Evolutionary conservation across 2,113 vertebrate genomes (phyloP).

Genomic region (Hemibagrus wyckioides): DNA sequence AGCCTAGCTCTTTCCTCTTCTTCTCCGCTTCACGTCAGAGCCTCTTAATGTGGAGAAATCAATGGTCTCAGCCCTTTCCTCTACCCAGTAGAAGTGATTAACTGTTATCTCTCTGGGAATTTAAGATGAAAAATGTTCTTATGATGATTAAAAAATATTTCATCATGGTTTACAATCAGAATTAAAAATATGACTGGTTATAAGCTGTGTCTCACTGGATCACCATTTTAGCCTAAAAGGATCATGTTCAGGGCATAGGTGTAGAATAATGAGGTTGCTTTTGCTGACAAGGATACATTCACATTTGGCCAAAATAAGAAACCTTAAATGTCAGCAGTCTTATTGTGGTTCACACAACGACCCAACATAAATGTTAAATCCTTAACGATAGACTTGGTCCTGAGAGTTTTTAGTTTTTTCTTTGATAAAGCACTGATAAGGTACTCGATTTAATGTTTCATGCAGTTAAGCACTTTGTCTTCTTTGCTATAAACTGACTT

Average conservation of each 20-base stretch:
- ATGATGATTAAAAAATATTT: not conserved
- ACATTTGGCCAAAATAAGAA: not conserved
- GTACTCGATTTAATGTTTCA: not conserved
- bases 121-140: not conserved
- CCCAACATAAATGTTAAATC: not conserved
- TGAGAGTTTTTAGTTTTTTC: not conserved
- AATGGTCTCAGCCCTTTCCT: not conserved
- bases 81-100: not conserved
- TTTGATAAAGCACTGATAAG: not conserved
- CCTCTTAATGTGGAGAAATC: constrained; percentile 18
- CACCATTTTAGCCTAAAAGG: not conserved
- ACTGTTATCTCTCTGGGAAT: not conserved
- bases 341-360: not conserved
- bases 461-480: not conserved
- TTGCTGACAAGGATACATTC: not conserved
- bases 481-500: not conserved
- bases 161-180: not conserved
- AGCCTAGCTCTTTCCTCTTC: constrained; percentile 29
- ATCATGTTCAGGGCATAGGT: not conserved
- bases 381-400: not conserved
- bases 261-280: not conserved
- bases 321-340: not conserved
- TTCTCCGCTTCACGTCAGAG: constrained; percentile 6
- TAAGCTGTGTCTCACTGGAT: not conserved
- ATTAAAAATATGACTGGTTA: not conserved